phyloP scores from a whole-genome alignment of 1,140 invertebrate genomes.

The Elysia chlorotica region DNA sequence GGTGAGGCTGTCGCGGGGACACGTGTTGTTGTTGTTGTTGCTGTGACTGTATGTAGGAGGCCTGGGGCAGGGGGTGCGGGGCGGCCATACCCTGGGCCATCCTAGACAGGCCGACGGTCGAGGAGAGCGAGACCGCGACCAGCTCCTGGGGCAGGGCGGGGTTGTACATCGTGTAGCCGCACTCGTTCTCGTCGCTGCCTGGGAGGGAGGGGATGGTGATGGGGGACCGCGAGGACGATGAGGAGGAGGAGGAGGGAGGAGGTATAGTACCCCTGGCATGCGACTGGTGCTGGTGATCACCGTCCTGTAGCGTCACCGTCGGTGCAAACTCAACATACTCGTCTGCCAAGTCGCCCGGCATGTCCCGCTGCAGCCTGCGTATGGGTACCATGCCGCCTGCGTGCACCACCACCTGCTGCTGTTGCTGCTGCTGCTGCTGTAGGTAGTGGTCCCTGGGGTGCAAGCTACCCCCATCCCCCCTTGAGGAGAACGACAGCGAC shows the following conservation, averaged over 20 bases:
- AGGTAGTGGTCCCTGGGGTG: background rate
- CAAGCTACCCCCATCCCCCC: background rate
- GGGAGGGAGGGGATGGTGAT: background rate
- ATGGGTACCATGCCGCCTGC: too few species aligned
- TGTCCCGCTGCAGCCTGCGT: too few species aligned
- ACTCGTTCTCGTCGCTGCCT: conserved; percentile 7
- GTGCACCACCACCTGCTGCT: too few species aligned
- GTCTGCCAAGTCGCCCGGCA: too few species aligned
- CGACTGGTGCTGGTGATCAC: background rate
- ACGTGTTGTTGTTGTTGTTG: background rate
- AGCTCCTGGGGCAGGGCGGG: too few species aligned
- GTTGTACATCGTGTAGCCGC: too few species aligned
- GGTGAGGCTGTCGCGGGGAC: too few species aligned
- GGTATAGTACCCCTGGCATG: background rate
- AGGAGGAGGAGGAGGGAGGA: background rate
- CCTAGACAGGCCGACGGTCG: background rate
- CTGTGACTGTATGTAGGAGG: background rate
- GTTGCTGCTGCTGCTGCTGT: background rate
- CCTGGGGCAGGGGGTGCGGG: background rate
- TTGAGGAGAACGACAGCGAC: conserved; percentile 12
- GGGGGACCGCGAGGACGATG: background rate
- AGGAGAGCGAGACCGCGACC: too few species aligned
- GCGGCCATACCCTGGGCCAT: background rate
- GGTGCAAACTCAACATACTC: too few species aligned
- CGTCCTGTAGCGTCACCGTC: background rate